A percentile compares a stretch with the other conserved stretches of the same genome.
Evolutionary conservation across 2,113 vertebrate genomes (phyloP).

Genomic region (Paramisgurnus dabryanus): DNA sequence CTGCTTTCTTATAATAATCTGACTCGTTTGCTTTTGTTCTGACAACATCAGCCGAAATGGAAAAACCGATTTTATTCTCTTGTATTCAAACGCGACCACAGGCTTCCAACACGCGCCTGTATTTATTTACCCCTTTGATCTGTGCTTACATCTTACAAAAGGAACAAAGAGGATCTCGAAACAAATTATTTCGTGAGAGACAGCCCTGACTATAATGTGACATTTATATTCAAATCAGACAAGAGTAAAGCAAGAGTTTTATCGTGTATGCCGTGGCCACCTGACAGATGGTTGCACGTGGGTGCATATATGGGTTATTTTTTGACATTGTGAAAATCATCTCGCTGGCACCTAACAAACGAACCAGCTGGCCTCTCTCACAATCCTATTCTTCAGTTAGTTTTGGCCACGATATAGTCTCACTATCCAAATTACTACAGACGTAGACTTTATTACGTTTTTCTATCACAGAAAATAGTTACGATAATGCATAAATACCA

Average conservation of each 20-base stretch:
- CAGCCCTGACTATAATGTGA: not conserved
- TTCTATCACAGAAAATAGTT: slow-evolving; percentile 34
- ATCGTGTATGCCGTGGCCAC: slow-evolving; percentile 54
- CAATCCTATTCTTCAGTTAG: slow-evolving; percentile 53
- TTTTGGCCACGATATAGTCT: slow-evolving; percentile 55
- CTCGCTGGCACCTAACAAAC: slow-evolving; percentile 63
- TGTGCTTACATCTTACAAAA: slow-evolving; percentile 24
- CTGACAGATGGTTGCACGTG: slow-evolving; percentile 77
- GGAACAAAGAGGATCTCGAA: not conserved
- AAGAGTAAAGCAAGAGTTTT: not conserved
- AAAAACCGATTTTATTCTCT: slow-evolving; percentile 52
- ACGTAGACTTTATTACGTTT: not conserved
- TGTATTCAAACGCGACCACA: slow-evolving; percentile 57
- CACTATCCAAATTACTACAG: slow-evolving; percentile 41
- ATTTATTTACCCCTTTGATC: not conserved
- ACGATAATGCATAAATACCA: slow-evolving; percentile 22
- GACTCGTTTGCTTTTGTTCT: slow-evolving; percentile 64
- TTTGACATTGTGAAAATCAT: slow-evolving; percentile 72
- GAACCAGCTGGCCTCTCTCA: slow-evolving; percentile 70
- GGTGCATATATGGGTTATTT: slow-evolving; percentile 69
- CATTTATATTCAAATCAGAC: slow-evolving; percentile 5
- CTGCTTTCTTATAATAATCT: slow-evolving; percentile 70
- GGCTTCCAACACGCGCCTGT: not conserved
- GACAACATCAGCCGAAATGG: slow-evolving; percentile 54
- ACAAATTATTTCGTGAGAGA: not conserved